Evolutionary conservation across 2,797 vertebrate species (phyloP), one percentile per base, ranked within the genome.

Genomic region (Lerista edwardsae): DNA sequence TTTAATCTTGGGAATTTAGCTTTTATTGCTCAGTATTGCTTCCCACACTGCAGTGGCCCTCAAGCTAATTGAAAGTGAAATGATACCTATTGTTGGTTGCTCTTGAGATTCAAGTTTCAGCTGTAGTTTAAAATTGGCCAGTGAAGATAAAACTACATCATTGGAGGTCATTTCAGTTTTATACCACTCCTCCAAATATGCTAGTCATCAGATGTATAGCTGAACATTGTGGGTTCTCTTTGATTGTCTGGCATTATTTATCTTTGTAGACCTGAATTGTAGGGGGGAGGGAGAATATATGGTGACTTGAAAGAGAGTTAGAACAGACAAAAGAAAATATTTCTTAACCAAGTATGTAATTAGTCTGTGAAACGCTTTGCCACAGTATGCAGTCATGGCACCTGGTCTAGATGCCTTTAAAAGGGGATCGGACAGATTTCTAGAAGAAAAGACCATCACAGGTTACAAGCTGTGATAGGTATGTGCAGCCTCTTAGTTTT

Each of bases 1-100:
- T 83, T 80, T 87, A 76, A 83, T 87, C 74, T 81, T 83, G 64
- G 78, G 64, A 73, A 75, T 86, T 64, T 81, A 73, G 31, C 73
- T 84, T 84, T 82, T 31, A 81, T n/a, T n/a, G n/a, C 59, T 79
- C 41, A 39, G 1, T 76, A 78, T 65, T 83, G 44, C 36, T 84
- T 88, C 72, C 73, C 73, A 84, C 27, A 41, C 62, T 83, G 44
- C 61, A 84, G 11, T 10, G 74, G 61, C 65, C 27, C 1, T 73
- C 1, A 0, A 86, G 73, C 17, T 74, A 81, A 87, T 69, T 78
- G 65, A 83, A 86, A 91, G 84, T 81, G 1, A 87, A 92, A 83
- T 75, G 62, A 36, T 77, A 79, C 19, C 62, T 87, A 59, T 84
- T 85, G 62, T 84, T 89, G 51, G 59, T 69, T 83, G 47, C 23